Evolutionary conservation across 2,113 vertebrate genomes (phyloP).

Genomic region (Garra rufa): DNA sequence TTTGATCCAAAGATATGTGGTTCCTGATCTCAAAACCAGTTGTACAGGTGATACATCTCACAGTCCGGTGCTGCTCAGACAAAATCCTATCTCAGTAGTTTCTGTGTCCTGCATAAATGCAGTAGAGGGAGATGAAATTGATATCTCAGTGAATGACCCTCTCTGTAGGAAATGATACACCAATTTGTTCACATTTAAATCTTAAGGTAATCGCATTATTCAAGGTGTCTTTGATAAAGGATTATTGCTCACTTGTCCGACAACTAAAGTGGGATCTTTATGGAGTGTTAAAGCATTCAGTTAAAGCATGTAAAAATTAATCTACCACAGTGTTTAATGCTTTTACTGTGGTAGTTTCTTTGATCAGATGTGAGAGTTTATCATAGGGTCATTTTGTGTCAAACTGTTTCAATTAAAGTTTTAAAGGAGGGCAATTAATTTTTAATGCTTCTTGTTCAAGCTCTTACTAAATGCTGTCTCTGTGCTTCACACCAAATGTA

Average conservation of each 20-base stretch:
- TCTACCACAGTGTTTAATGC: conserved; percentile 10
- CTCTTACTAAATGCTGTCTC: not conserved
- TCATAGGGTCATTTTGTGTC: conserved; percentile 44
- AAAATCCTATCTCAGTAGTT: not conserved
- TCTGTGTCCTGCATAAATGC: not conserved
- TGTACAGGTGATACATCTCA: conserved; percentile 63
- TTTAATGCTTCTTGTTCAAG: conserved; percentile 42
- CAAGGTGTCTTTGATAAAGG: conserved; percentile 29
- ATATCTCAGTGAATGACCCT: not conserved
- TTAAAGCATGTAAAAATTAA: not conserved
- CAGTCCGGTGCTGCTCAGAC: not conserved
- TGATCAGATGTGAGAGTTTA: conserved; percentile 46
- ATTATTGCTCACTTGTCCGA: conserved; percentile 11
- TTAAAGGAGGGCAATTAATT: conserved; percentile 33
- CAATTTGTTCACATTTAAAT: conserved; percentile 21
- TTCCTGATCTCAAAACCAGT: conserved; percentile 55
- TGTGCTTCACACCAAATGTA: conserved; percentile 2
- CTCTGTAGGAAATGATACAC: not conserved
- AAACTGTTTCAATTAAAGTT: conserved; percentile 47
- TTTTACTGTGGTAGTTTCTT: not conserved
- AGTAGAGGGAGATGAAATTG: not conserved
- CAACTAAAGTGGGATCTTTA: not conserved
- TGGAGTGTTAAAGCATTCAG: not conserved
- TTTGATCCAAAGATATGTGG: conserved; percentile 74
- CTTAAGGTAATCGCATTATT: not conserved